Conservation (phyloP, 1,140 invertebrate genomes). For the Yoshiicerus persimilis region DNA sequence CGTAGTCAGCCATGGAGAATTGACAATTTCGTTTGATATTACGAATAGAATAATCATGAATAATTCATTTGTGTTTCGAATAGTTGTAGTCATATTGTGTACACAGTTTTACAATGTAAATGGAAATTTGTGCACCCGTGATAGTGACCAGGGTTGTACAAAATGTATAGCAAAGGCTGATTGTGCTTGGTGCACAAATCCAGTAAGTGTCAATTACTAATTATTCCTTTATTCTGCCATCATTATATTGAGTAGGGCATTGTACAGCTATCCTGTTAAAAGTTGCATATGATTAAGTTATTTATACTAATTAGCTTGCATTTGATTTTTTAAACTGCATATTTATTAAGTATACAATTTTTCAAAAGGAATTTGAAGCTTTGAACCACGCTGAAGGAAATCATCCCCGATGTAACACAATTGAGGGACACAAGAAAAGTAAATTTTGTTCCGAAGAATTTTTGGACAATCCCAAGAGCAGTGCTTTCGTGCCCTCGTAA, state of each 20-base stretch:
- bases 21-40: too few relatives aligned
- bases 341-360: background rate
- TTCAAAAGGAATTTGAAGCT: slow-evolving; percentile 8
- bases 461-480: slow-evolving; percentile 25
- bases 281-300: too few relatives aligned
- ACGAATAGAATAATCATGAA: background rate
- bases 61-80: background rate
- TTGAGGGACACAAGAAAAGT: background rate
- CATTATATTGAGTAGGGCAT: background rate
- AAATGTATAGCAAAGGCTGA: slow-evolving; percentile 20
- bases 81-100: background rate
- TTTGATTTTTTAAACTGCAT: too few relatives aligned
- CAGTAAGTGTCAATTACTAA: slow-evolving; percentile 23
- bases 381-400: background rate
- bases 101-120: background rate
- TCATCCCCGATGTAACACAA: slow-evolving; percentile 27
- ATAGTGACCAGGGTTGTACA: background rate
- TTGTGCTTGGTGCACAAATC: slow-evolving; percentile 40
- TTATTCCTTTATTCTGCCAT: background rate
- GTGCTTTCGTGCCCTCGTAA: too few relatives aligned
- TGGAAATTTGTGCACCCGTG: background rate
- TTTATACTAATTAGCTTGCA: too few relatives aligned
- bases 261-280: background rate
- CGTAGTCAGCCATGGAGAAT: too few relatives aligned
- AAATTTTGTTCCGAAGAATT: background rate